phyloP scores from a whole-genome alignment of 2,113 vertebrate genomes.

The Scortum barcoo region DNA sequence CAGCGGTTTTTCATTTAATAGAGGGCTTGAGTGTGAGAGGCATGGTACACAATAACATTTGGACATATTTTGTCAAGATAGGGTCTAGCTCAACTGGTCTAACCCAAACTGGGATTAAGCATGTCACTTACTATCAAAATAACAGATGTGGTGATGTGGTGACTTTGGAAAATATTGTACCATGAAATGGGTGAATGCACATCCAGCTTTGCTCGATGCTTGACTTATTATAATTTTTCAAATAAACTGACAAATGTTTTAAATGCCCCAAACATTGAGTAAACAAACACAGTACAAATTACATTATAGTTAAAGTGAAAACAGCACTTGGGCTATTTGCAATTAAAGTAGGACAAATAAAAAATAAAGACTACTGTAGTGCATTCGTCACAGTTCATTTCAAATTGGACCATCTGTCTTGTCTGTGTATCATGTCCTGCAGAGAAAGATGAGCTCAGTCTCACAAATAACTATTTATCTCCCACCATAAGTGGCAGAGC shows the following conservation, averaged over 20 bases:
- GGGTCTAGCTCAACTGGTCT: slow-evolving; percentile 16
- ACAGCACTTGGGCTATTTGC: neutral
- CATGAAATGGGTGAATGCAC: slow-evolving; percentile 7
- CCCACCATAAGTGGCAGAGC: slow-evolving; percentile 52
- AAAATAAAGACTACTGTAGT: neutral
- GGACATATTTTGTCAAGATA: slow-evolving; percentile 69
- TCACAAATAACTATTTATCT: slow-evolving; percentile 73
- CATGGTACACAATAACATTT: slow-evolving; percentile 71
- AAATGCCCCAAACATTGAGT: neutral
- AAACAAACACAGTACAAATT: neutral
- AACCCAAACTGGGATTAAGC: slow-evolving; percentile 50
- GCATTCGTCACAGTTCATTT: neutral
- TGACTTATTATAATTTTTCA: neutral
- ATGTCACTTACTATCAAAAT: slow-evolving; percentile 57
- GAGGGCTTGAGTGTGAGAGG: slow-evolving; percentile 46
- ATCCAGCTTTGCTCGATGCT: slow-evolving; percentile 5
- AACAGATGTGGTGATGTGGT: slow-evolving; percentile 44
- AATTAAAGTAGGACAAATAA: neutral
- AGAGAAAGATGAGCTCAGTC: slow-evolving; percentile 48
- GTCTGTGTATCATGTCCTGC: slow-evolving; percentile 9
- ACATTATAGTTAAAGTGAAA: neutral
- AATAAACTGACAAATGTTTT: neutral
- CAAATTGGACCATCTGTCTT: neutral
- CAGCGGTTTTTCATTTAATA: slow-evolving; percentile 60
- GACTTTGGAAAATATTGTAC: slow-evolving; percentile 21